Evolutionary conservation across 2,113 vertebrate species (phyloP), one percentile per base, ranked within the genome.

Genomic region (Malurus elegans): DNA sequence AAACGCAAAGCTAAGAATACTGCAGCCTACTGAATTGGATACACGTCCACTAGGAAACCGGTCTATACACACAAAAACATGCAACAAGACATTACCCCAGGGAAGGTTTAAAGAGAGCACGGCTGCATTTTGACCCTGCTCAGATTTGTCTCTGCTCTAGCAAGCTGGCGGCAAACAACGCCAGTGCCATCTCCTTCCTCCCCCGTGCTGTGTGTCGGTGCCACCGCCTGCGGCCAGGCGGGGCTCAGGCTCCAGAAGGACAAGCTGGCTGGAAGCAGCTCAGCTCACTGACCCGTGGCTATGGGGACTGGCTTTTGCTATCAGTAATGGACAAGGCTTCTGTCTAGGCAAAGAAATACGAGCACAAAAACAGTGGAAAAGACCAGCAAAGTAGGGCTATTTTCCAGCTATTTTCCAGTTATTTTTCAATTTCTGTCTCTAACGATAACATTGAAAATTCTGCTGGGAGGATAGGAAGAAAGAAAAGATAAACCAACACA

Each of bases 191-290:
- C 58, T 34, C 64, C 64, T 23, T 42, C 62, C 32, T 47, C 2
- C 13, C 25, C 23, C 0, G 0, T 2, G 24, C 84, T 28, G 42
- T 13, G 42, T 13, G n/a, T 2, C 0, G 0, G 40, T 20, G 64
- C 9, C 34, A 6, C 23, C 0, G 7, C 74, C 36, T 0, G 0
- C 1, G 0, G 64, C n/a, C 29, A 3, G 56, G 65, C 47, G 1
- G 8, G 47, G 18, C 1, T 26, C 36, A 21, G 54, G 29, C 87
- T 65, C 3, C 87, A 58, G 31, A 58, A 81, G 36, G 31, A 62
- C 57, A 25, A 12, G 57, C 31, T 17, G 67, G 29, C 57, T 67
- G 61, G 36, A 72, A 44, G 45, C 34, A 61, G 48, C 60, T 26
- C 81, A 10, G 40, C 74, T 65, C 47, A 14, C 44, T 20, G 47